These are phyloP conservation scores for Musca vetustissima DNA, from an alignment of 1,140 invertebrate genomes.

Conservation along the genomic window DNA sequence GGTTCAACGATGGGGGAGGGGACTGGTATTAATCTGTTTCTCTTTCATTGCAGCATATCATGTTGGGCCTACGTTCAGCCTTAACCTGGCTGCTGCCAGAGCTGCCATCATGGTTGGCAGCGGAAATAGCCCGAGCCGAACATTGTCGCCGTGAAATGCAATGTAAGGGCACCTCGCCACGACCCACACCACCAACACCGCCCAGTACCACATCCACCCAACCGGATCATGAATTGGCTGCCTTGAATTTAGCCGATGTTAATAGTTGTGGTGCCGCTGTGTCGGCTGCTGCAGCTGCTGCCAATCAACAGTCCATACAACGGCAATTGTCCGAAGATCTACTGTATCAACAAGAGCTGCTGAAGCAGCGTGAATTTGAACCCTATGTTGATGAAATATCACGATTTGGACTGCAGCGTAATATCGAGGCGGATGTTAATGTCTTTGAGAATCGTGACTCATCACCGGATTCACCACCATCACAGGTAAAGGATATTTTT, in stretches of 20 bases:
- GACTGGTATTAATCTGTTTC: background rate
- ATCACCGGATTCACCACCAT: constrained; percentile 52
- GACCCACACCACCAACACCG: constrained; percentile 53
- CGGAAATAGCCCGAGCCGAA: constrained; percentile 84
- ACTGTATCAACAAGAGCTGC: constrained; percentile 29
- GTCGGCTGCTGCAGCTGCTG: constrained; percentile 27
- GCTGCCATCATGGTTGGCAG: constrained; percentile 87
- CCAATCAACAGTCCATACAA: constrained; percentile 49
- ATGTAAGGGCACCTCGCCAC: constrained; percentile 55
- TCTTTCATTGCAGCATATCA: constrained; percentile 70
- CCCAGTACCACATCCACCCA: constrained; percentile 53
- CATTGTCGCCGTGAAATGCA: constrained; percentile 74
- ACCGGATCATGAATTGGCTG: constrained; percentile 41
- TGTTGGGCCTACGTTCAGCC: constrained; percentile 75
- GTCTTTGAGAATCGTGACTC: constrained; percentile 50
- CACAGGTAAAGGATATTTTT: constrained; percentile 40
- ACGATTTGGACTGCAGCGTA: constrained; percentile 34
- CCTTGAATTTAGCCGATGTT: background rate
- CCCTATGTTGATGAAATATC: constrained; percentile 33
- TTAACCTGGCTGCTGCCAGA: constrained; percentile 83
- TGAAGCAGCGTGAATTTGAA: constrained; percentile 17
- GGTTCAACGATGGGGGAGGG: constrained; percentile 22
- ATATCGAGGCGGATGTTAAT: constrained; percentile 51
- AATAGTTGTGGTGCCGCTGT: no score
- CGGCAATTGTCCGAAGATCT: constrained; percentile 51